These are phyloP conservation scores for Tiliqua scincoides DNA, from an alignment of 2,113 vertebrate species.

Conservation along the genomic window DNA sequence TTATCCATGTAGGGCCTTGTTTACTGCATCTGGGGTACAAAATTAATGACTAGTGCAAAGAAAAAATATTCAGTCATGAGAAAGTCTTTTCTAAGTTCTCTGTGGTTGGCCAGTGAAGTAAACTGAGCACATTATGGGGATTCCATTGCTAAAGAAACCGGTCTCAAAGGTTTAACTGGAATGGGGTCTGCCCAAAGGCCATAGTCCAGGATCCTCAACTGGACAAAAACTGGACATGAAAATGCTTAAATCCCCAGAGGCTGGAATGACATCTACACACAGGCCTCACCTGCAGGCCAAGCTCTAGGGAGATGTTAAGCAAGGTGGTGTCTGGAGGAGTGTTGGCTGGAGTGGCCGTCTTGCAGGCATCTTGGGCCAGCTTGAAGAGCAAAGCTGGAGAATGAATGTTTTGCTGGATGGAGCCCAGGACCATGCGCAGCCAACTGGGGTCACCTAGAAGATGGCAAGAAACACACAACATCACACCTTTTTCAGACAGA, in stretches of 20 bases:
- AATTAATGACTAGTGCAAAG: background rate
- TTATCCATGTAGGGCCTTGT: background rate
- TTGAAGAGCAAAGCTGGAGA: slow-evolving; percentile 34
- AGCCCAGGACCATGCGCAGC: slow-evolving; percentile 29
- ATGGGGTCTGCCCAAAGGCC: background rate
- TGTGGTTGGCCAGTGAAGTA: background rate
- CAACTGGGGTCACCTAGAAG: slow-evolving; percentile 24
- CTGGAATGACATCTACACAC: no score
- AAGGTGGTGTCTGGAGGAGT: slow-evolving; percentile 30
- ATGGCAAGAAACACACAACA: background rate
- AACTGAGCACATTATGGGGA: background rate
- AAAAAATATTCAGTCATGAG: background rate
- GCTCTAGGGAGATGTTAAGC: slow-evolving; percentile 37
- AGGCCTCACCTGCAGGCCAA: slow-evolving; percentile 26
- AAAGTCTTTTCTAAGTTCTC: background rate
- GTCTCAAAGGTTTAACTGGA: background rate
- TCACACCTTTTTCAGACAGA: background rate
- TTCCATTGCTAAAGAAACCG: background rate
- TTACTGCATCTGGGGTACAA: background rate
- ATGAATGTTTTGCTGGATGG: slow-evolving; percentile 36
- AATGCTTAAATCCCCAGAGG: background rate
- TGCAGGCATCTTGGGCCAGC: slow-evolving; percentile 33
- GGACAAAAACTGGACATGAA: background rate
- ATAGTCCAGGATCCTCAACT: background rate
- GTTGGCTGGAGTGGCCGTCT: slow-evolving; percentile 32